A percentile compares a stretch with the other conserved stretches of the same genome.
Conservation (phyloP, 2,113 vertebrate genomes). For the Isurus oxyrinchus region DNA sequence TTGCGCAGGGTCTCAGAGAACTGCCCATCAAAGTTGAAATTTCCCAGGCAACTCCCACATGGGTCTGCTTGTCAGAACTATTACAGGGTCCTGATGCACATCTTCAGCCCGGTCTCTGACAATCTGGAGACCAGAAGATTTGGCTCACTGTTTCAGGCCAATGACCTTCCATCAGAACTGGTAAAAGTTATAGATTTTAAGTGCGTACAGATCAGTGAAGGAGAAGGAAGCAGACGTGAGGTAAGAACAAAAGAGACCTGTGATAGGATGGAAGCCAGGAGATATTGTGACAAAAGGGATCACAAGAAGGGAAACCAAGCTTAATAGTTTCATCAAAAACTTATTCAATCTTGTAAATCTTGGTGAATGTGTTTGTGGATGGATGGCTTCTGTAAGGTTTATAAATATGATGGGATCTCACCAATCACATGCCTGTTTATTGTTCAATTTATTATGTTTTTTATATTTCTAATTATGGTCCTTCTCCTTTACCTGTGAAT, state of each 20-base stretch:
- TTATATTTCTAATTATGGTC: conserved; percentile 39
- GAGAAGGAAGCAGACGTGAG: no score
- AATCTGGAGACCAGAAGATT: no score
- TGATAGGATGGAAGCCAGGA: neutral
- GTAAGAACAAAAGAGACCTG: neutral
- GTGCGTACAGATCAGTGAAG: no score
- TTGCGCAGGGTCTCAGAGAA: no score
- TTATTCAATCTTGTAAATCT: neutral
- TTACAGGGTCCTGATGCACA: no score
- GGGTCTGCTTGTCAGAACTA: no score
- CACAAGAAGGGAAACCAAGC: neutral
- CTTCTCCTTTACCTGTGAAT: conserved; percentile 6
- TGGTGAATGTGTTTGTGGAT: neutral
- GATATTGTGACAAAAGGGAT: neutral
- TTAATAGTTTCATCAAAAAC: neutral
- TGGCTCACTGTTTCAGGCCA: no score
- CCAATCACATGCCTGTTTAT: conserved; percentile 30
- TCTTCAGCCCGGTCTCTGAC: no score
- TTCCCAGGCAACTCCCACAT: no score
- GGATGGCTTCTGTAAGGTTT: neutral
- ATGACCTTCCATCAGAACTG: no score
- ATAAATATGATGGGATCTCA: neutral
- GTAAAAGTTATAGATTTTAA: no score
- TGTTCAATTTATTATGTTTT: accelerated
- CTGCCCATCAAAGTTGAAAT: no score